Evolutionary conservation across 2,888 invertebrate species (phyloP).

Genomic region (Ectemnius continuus): DNA sequence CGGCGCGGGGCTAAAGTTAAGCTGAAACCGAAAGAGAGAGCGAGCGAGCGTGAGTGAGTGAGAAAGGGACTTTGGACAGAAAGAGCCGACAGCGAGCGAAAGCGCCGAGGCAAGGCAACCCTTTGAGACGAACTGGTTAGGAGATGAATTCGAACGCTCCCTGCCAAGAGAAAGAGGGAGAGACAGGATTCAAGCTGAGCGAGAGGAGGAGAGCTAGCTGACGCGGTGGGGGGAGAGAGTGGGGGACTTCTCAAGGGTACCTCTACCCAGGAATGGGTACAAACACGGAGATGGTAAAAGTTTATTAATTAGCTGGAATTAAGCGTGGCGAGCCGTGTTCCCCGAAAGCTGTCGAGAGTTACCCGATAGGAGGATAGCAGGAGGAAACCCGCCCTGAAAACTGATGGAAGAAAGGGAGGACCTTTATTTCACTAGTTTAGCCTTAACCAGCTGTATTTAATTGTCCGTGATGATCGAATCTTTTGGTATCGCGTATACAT

Average conservation of each 20-base stretch:
- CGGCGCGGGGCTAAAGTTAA: constrained; percentile 45
- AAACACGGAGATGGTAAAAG: constrained; percentile 70
- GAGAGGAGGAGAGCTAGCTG: no score
- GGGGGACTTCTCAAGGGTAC: constrained; percentile 35
- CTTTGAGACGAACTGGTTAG: constrained; percentile 65
- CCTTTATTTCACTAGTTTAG: constrained; percentile 30
- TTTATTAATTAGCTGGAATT: constrained; percentile 75
- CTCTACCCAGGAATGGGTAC: constrained; percentile 42
- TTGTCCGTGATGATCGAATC: constrained; percentile 33
- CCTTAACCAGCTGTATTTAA: constrained; percentile 33
- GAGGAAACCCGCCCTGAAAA: constrained; percentile 12
- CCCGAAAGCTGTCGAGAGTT: constrained; percentile 30
- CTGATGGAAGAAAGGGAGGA: constrained; percentile 34
- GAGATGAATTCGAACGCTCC: constrained; percentile 64
- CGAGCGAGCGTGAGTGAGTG: constrained; percentile 12
- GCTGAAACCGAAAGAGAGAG: constrained; percentile 12
- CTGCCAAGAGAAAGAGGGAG: background rate
- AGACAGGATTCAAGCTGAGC: no score
- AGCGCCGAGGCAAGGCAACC: constrained; percentile 53
- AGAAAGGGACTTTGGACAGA: constrained; percentile 35
- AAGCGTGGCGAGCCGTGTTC: constrained; percentile 62
- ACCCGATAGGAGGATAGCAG: constrained; percentile 11
- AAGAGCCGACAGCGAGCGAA: constrained; percentile 48
- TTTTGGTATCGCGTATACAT: constrained; percentile 6
- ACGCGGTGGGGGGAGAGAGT: background rate